Evolutionary conservation across 2,888 invertebrate species (phyloP), one percentile per base, ranked within the genome.

Genomic region (Diadegma fenestrale): DNA sequence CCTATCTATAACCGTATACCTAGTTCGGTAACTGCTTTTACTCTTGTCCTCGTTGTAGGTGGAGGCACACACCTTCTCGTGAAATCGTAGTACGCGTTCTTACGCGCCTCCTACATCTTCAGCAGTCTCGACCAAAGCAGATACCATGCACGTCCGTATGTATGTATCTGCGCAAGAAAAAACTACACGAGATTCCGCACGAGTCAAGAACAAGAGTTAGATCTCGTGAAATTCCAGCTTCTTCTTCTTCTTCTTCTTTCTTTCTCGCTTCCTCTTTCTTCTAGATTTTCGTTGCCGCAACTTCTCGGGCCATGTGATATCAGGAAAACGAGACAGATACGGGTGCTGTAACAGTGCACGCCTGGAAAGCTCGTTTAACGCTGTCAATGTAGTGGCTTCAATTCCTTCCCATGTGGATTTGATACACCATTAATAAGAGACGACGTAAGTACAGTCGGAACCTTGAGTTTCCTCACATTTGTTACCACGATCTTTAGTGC

Each of bases 71-170:
- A 75, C 82, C 69, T 82, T 45, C 66, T 54, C 58, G 80, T 72
- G 71, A 80, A 83, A 83, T 80, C 63, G 76, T 83, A 61, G 78
- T 66, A 48, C 63, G 71, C 41, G 48, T 30, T 63, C 64, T 61
- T 79, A 75, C 77, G 75, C 41, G 64, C 69, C 79, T 85, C 83
- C 80, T 72, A 80, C 80, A 77, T 80, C 71, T 84, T 51, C 72
- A 48, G 43, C 43, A 80, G 76, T 69, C 76, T 45, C 80, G 43
- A 72, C 72, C 76, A 77, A 77, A 68, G n/a, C n/a, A n/a, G 61
- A 77, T 63, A 72, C 71, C 45, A 14, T 33, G 64, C 45, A 14
- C 43, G 69, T 81, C 37, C 58, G 14, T 54, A 58, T 68, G n/a
- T 76, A 43, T 45, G 58, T 68, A 22, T 76, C 51, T 45, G 58